Conservation (phyloP, 1,140 invertebrate genomes). For the Limonius californicus region DNA sequence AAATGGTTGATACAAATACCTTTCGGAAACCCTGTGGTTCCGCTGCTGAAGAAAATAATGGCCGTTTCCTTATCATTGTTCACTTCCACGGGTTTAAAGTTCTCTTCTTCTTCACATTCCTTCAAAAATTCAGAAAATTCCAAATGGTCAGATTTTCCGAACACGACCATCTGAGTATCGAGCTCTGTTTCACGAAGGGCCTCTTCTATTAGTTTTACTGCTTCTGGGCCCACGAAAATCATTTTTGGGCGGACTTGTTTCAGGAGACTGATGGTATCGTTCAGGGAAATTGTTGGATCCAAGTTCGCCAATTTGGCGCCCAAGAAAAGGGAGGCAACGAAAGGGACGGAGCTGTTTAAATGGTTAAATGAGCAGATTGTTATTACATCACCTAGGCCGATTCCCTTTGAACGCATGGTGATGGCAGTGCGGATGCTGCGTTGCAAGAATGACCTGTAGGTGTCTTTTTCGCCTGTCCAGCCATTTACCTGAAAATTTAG, state of each 20-base stretch:
- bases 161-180: too few relatives aligned
- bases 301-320: not conserved
- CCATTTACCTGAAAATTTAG: too few relatives aligned
- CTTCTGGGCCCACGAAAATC: not conserved
- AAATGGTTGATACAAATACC: constrained; percentile 64
- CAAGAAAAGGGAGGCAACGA: constrained; percentile 16
- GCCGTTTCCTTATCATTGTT: constrained; percentile 34
- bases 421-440: constrained; percentile 28
- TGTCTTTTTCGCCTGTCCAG: constrained; percentile 27
- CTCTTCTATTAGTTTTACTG: not conserved
- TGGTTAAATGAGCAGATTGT: constrained; percentile 29
- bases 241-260: not conserved
- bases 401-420: constrained; percentile 20
- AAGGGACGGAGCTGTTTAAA: constrained; percentile 23
- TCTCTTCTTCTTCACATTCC: constrained; percentile 22
- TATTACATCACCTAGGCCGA: constrained; percentile 28
- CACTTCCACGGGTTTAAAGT: constrained; percentile 32
- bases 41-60: constrained; percentile 53
- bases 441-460: constrained; percentile 25
- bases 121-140: constrained; percentile 19
- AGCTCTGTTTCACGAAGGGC: not conserved
- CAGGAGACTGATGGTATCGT: not conserved
- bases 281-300: not conserved
- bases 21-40: too few relatives aligned
- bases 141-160: not conserved